A percentile compares a stretch with the other conserved stretches of the same genome.
Conservation (phyloP, 2,888 invertebrate species). For the Orthosia gracilis region DNA sequence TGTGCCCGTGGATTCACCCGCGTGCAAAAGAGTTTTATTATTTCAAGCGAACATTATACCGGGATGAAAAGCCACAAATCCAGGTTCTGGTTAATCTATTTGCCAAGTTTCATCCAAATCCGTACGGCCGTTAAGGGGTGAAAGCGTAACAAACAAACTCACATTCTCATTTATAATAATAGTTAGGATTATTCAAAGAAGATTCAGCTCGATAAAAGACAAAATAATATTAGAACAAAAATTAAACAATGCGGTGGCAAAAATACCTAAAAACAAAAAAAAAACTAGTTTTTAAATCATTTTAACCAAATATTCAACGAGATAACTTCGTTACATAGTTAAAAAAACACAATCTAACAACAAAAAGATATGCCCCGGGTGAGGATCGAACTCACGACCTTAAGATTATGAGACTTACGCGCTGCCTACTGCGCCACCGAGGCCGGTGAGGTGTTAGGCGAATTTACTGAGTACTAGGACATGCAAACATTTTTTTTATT, state of each 20-base stretch:
- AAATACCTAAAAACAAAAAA: too few relatives aligned
- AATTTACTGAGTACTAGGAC: constrained; percentile 16
- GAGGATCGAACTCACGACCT: constrained; percentile 92
- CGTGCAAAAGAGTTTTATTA: too few relatives aligned
- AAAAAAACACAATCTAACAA: not conserved
- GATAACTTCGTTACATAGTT: rapidly evolving
- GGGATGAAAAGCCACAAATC: too few relatives aligned
- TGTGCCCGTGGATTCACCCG: too few relatives aligned
- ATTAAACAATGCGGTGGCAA: too few relatives aligned
- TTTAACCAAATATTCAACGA: not conserved
- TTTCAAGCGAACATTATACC: too few relatives aligned
- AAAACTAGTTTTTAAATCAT: not conserved
- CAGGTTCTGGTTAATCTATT: too few relatives aligned
- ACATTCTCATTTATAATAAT: too few relatives aligned
- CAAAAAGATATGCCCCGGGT: constrained; percentile 65
- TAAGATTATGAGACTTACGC: constrained; percentile 98
- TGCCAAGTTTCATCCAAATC: too few relatives aligned
- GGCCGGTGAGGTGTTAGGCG: constrained; percentile 77
- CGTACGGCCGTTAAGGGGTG: too few relatives aligned
- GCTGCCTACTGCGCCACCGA: constrained; percentile 97
- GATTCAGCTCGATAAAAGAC: not conserved
- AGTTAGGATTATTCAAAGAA: not conserved
- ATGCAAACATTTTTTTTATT: not conserved
- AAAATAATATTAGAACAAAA: not conserved
- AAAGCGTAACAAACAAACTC: too few relatives aligned